phyloP scores from a whole-genome alignment of 2,113 vertebrate species.

The Callospermophilus lateralis region DNA sequence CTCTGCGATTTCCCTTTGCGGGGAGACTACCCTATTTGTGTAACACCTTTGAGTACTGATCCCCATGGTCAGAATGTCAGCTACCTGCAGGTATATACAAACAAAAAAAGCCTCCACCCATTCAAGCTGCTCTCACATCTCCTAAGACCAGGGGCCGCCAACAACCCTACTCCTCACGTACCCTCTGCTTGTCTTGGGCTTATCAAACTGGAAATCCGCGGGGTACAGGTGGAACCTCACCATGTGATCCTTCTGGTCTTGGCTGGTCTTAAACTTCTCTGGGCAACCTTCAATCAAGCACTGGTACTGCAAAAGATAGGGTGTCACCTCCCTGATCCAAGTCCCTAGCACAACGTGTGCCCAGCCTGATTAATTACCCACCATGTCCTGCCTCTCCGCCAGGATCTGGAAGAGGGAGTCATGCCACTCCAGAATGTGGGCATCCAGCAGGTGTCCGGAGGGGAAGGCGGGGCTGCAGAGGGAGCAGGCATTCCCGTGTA shows the following conservation, averaged over 20 bases:
- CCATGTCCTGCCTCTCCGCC: conserved; percentile 78
- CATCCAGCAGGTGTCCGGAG: conserved; percentile 91
- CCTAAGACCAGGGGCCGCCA: background rate
- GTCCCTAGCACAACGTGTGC: background rate
- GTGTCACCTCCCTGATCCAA: background rate
- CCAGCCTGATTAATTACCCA: conserved; percentile 76
- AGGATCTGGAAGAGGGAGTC: conserved; percentile 80
- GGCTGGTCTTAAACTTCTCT: conserved; percentile 92
- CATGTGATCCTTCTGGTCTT: conserved; percentile 94
- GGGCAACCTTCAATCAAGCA: conserved; percentile 96
- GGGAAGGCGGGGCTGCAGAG: conserved; percentile 94
- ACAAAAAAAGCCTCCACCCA: accelerated
- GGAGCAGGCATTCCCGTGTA: conserved; percentile 93
- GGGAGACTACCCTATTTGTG: background rate
- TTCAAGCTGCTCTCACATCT: no score
- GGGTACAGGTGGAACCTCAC: conserved; percentile 94
- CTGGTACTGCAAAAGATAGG: conserved; percentile 89
- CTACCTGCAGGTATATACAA: accelerated
- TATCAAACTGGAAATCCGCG: conserved; percentile 95
- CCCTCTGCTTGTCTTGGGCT: conserved; percentile 88
- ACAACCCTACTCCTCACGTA: conserved; percentile 70
- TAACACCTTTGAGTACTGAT: background rate
- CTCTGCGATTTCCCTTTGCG: background rate
- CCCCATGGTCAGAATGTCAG: background rate
- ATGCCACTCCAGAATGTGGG: conserved; percentile 96